These are phyloP conservation scores for Schizaphis graminum DNA, from an alignment of 2,888 invertebrate genomes.

Conservation along the genomic window DNA sequence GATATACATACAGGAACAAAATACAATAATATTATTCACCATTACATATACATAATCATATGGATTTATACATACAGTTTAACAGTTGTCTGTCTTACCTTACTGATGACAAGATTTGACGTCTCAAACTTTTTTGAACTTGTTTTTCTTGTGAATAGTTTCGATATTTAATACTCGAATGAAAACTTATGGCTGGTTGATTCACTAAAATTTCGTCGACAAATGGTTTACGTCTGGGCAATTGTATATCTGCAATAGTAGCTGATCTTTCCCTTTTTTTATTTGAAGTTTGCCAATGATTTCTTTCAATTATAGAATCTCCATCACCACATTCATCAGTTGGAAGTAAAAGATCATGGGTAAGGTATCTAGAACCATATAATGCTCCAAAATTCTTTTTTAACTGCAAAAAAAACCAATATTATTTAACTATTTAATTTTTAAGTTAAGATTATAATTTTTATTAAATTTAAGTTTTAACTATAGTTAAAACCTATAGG, in stretches of 20 bases:
- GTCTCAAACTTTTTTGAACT: constrained; percentile 45
- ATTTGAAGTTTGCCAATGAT: constrained; percentile 63
- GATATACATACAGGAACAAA: background rate
- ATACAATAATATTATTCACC: background rate
- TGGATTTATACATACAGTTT: background rate
- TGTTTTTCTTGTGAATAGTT: constrained; percentile 52
- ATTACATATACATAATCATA: background rate
- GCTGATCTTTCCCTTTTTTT: constrained; percentile 60
- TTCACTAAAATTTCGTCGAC: constrained; percentile 70
- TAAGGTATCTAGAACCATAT: constrained; percentile 75
- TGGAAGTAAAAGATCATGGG: constrained; percentile 76
- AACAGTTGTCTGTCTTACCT: constrained; percentile 18
- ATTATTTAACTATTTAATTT: background rate
- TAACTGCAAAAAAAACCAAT: constrained; percentile 70
- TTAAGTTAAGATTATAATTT: background rate
- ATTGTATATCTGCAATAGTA: constrained; percentile 64
- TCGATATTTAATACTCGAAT: constrained; percentile 63
- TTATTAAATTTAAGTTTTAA: background rate
- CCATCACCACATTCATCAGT: constrained; percentile 76
- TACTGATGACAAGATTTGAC: constrained; percentile 49
- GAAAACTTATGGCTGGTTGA: constrained; percentile 58
- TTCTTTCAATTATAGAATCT: constrained; percentile 70
- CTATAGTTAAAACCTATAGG: background rate
- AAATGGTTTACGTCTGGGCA: constrained; percentile 68
- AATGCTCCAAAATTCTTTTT: constrained; percentile 73